Base-by-base conservation (phyloP, 2,888 invertebrate genomes). In the Cantharis nigra region DNA sequence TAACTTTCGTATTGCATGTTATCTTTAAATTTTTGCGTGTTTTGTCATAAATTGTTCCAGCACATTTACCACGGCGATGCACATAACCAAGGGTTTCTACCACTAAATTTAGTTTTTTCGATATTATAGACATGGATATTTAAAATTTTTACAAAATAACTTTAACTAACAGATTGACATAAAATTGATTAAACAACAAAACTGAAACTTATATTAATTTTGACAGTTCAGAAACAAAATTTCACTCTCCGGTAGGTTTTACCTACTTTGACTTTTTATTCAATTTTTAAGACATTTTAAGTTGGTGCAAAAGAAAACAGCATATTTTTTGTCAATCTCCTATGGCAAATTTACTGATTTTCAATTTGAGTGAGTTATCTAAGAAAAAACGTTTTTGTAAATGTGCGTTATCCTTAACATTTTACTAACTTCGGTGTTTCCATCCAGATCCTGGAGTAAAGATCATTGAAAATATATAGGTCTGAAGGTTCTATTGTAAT, bases 1-100 rank as follows among this genome's bases (percentile, higher is more conserved):
- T 94, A 4, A 96, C 93, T 89, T 92, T 93, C 3, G 94, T 94
- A 72, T 92, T 87, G 81, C 85, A 82, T 3, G 69, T 80, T 11
- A 87, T 71, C 26, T 79, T 62, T 20, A 86, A 64, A 73, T 86
- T 84, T 20, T 78, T 69, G 0, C 82, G 76, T 2, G 84, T 84
- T 5, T 71, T 20, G 7, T 82, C 80, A 70, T 83, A 84, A 4
- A 20, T 9, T 14, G 65, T 3, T 3, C 7, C 23, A 0, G 14
- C 14, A 20, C 14, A 14, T n/a, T 9, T 26, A 5, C 65, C 49
- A 49, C 49, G 49, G 2, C 7, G n/a, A 5, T 49, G 49, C 2
- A n/a, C n/a, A 49, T 49, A 49, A 49, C n/a, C n/a, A 2, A 33
- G 4, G 5, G 33, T 13, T 13, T 33, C 5, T 4, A 49, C n/a